These are phyloP conservation scores for Radopholus similis DNA, from an alignment of 1,140 invertebrate genomes.

Conservation along the genomic window DNA sequence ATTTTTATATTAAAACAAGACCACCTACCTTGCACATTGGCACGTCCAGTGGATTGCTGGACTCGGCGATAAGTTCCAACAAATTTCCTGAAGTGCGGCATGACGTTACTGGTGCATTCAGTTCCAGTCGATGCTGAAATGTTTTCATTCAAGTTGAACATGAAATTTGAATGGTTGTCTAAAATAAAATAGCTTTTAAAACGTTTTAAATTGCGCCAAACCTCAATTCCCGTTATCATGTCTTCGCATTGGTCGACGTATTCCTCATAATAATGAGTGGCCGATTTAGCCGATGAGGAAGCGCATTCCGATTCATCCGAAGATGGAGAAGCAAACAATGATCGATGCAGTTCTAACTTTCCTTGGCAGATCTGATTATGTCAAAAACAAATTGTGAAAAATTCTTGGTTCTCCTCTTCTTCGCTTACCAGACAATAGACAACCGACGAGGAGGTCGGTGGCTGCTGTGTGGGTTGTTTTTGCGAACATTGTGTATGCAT, in stretches of 20 bases:
- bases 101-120: neutral
- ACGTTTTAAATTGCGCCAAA: neutral
- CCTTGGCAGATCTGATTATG: neutral
- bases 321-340: neutral
- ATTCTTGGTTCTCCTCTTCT: neutral
- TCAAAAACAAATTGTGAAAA: neutral
- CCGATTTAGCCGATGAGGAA: neutral
- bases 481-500: too few relatives aligned
- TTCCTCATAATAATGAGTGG: neutral
- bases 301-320: neutral
- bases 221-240: neutral
- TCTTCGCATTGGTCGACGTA: neutral
- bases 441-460: too few relatives aligned
- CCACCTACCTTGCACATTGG: slow-evolving; percentile 48
- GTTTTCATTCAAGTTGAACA: neutral
- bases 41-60: slow-evolving; percentile 42
- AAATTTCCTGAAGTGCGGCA: slow-evolving; percentile 32
- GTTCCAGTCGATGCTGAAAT: neutral
- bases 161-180: neutral
- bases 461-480: too few relatives aligned
- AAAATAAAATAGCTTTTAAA: neutral
- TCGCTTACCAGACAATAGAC: neutral
- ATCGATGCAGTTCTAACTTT: neutral
- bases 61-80: slow-evolving; percentile 53
- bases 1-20: slow-evolving; percentile 6